A percentile compares a stretch with the other conserved stretches of the same genome.
Conservation (phyloP, 2,113 vertebrate species). For the Pica pica region DNA sequence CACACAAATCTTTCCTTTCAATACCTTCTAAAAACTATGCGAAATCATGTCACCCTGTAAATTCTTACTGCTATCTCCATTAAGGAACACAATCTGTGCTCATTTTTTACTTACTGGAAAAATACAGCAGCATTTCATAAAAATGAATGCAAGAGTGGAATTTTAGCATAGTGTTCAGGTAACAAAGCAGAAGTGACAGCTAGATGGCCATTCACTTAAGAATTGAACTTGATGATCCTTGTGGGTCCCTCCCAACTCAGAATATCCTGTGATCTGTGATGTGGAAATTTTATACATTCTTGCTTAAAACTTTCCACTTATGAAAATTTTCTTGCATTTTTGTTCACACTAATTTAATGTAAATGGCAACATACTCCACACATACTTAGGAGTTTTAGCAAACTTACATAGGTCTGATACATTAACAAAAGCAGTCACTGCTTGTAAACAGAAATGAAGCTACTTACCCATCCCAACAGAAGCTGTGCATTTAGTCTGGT, state of each 20-base stretch:
- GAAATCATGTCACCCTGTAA: neutral
- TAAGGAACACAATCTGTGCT: neutral
- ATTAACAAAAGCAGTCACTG: neutral
- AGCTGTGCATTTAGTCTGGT: conserved; percentile 88
- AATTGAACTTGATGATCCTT: neutral
- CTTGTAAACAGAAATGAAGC: neutral
- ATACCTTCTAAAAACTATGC: neutral
- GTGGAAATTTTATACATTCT: neutral
- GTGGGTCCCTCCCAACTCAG: neutral
- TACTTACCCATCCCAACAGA: conserved; percentile 94
- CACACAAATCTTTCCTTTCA: neutral
- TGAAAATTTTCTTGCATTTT: neutral
- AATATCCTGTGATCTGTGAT: neutral
- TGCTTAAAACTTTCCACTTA: neutral
- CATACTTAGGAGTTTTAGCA: neutral
- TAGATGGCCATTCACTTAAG: neutral
- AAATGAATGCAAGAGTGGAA: neutral
- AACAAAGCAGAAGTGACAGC: neutral
- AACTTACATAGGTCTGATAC: neutral
- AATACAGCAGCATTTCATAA: neutral
- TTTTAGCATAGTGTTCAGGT: neutral
- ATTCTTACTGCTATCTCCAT: neutral
- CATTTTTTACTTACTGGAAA: neutral
- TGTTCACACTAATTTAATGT: neutral
- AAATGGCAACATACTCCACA: neutral